Evolutionary conservation across 2,888 invertebrate species (phyloP), one percentile per base, ranked within the genome.

Genomic region (Habroteleia sp.): DNA sequence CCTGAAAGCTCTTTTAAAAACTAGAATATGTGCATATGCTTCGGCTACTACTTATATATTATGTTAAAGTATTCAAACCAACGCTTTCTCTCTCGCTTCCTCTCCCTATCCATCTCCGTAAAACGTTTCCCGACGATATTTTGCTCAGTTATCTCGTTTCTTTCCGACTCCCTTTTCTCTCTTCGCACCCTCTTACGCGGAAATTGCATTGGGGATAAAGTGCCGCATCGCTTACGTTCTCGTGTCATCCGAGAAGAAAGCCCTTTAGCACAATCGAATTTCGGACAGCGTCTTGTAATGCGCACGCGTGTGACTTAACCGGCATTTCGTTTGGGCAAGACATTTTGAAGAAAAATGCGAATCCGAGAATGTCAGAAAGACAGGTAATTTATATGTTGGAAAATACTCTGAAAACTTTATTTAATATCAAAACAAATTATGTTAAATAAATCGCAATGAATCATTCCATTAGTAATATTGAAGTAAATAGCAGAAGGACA

Each of bases 161-260:
- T 71, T 62, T 56, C 11, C 25, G 20, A 17, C 62, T 75, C 60
- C 35, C 62, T 68, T 60, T 68, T 69, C 69, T 54, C 69, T 75
- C 58, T 62, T 77, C 46, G 62, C 62, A 50, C 56, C 56, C 73
- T 77, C 69, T 77, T 75, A 69, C 60, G 48, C 69, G 62, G 62
- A 77, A 77, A 77, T 75, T 77, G 73, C 66, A 75, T 71, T 62
- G 73, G 63, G 65, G 71, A 73, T 73, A 75, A 73, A 77, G 77
- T 77, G 69, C 68, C 72, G 75, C 71, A 75, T 71, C 77, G 73
- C 54, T 75, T 77, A 74, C 62, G 66, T 62, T 72, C 65, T 50
- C 58, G 62, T 62, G 62, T 76, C 72, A 76, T 68, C 68, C 33
- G 46, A 76, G 72, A 68, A 72, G 72, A 76, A 68, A 68, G 72